Conservation (phyloP, 2,113 vertebrate species). For the Pterophyllum scalare region DNA sequence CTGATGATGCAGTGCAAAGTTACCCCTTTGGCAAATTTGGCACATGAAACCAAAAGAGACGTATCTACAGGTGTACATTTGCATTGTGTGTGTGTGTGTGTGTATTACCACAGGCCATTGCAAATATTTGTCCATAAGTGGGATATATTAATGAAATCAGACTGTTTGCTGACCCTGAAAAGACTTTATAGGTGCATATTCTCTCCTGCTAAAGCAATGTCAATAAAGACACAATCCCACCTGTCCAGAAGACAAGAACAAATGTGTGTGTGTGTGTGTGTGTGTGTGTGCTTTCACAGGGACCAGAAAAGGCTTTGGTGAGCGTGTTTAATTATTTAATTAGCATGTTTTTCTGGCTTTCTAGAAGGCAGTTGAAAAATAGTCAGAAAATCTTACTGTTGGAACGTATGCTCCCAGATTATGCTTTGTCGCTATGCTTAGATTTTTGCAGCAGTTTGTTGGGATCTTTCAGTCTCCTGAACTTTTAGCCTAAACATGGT, state of each 20-base stretch:
- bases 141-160: not conserved
- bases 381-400: too few species aligned
- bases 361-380: too few species aligned
- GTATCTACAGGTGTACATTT: not conserved
- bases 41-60: not conserved
- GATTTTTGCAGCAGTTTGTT: too few species aligned
- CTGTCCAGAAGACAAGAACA: not conserved
- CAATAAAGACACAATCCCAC: not conserved
- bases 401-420: too few species aligned
- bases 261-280: not conserved
- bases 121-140: constrained; percentile 26
- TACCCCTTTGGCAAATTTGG: not conserved
- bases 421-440: too few species aligned
- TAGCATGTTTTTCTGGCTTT: too few species aligned
- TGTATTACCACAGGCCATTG: not conserved
- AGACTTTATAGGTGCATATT: constrained; percentile 9
- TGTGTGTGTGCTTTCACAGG: not conserved
- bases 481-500: too few species aligned
- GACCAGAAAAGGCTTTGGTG: too few species aligned
- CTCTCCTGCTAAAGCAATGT: not conserved
- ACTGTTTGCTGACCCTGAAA: constrained; percentile 6
- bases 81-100: not conserved
- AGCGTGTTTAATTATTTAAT: too few species aligned
- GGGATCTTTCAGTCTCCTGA: too few species aligned
- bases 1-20: not conserved